Evolutionary conservation across 2,888 invertebrate species (phyloP).

Genomic region (Plagodis pulveraria): DNA sequence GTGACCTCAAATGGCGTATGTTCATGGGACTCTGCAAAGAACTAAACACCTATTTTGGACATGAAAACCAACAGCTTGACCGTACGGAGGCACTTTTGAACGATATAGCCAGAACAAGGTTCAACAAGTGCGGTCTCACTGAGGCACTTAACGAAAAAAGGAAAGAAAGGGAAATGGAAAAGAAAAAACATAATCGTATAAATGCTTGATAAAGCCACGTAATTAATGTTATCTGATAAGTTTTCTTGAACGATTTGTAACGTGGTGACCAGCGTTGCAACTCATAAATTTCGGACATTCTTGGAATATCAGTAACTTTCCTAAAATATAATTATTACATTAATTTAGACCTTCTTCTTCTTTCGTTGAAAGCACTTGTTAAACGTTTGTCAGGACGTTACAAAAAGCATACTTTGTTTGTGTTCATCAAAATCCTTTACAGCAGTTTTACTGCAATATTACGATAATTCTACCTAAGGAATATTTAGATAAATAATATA

Average conservation of each 20-base stretch:
- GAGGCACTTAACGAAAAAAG: conserved; percentile 38
- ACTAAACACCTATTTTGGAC: conserved; percentile 62
- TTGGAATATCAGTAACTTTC: no score
- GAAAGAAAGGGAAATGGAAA: conserved; percentile 10
- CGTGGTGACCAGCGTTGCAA: neutral
- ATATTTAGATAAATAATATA: no score
- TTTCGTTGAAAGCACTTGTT: no score
- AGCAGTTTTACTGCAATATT: no score
- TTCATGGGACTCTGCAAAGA: conserved; percentile 68
- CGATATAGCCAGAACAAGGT: conserved; percentile 52
- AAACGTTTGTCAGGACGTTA: no score
- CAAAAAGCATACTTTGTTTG: no score
- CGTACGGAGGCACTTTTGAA: conserved; percentile 46
- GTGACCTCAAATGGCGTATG: conserved; percentile 62
- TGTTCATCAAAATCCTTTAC: no score
- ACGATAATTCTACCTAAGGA: no score
- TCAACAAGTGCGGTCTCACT: conserved; percentile 50
- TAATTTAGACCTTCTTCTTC: no score
- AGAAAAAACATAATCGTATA: neutral
- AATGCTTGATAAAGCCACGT: neutral
- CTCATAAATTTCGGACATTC: no score
- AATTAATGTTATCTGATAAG: neutral
- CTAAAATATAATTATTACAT: no score
- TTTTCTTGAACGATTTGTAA: neutral
- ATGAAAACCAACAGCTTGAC: conserved; percentile 53